Evolutionary conservation across 1,140 invertebrate genomes (phyloP).

Genomic region (Drosophila subpulchrella): DNA sequence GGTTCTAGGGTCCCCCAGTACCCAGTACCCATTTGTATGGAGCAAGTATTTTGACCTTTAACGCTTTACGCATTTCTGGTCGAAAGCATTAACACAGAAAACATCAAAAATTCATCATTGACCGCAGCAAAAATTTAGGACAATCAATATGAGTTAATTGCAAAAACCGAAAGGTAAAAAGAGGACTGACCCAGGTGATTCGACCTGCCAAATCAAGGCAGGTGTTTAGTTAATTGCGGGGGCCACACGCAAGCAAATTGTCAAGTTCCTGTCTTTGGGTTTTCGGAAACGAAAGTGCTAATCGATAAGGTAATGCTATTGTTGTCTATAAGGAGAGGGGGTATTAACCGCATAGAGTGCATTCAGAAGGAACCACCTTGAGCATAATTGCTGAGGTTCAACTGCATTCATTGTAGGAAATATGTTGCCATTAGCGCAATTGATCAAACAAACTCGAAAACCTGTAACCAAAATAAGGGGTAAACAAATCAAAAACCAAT

Average conservation of each 20-base stretch:
- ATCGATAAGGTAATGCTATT: constrained; percentile 68
- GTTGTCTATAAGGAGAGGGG: constrained; percentile 44
- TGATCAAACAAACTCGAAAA: constrained; percentile 75
- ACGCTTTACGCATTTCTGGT: constrained; percentile 51
- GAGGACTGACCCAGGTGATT: constrained; percentile 31
- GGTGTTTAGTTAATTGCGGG: constrained; percentile 66
- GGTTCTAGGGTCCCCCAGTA: constrained; percentile 27
- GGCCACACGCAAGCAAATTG: constrained; percentile 69
- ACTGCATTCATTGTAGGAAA: constrained; percentile 32
- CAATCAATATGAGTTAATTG: constrained; percentile 81
- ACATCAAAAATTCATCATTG: constrained; percentile 32
- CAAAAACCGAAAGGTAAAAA: constrained; percentile 39
- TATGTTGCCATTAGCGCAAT: constrained; percentile 59
- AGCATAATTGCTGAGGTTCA: constrained; percentile 54
- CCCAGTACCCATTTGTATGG: constrained; percentile 3
- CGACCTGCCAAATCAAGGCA: constrained; percentile 64
- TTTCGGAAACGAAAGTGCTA: constrained; percentile 50
- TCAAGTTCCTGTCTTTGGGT: constrained; percentile 47
- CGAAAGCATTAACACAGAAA: constrained; percentile 26
- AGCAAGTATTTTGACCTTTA: constrained; percentile 67
- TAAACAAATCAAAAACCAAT: constrained; percentile 52
- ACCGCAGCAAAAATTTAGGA: constrained; percentile 58
- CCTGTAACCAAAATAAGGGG: constrained; percentile 41
- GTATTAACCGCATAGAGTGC: constrained; percentile 16
- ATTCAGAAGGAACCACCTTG: constrained; percentile 1